Evolutionary conservation across 1,140 invertebrate genomes (phyloP).

Genomic region (Drosophila rhopaloa): DNA sequence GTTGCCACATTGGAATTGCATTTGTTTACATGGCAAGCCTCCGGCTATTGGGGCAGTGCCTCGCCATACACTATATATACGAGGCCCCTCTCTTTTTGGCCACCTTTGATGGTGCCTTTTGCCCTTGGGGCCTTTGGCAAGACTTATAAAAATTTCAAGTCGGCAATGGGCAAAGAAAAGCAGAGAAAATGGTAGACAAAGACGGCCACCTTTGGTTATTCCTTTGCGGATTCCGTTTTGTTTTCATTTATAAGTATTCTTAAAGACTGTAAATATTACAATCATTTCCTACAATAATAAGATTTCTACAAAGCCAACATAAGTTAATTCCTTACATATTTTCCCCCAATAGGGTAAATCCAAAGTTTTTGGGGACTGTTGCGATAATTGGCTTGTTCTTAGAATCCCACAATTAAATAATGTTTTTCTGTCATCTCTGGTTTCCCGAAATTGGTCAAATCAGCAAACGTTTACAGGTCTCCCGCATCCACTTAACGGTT

Average conservation of each 20-base stretch:
- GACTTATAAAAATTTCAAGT: constrained; percentile 70
- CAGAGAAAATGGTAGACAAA: constrained; percentile 37
- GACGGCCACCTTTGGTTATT: constrained; percentile 25
- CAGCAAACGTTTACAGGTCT: constrained; percentile 54
- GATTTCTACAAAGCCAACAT: no score
- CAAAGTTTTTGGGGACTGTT: no score
- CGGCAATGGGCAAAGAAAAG: constrained; percentile 29
- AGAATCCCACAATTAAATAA: constrained; percentile 30
- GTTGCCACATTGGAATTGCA: constrained; percentile 55
- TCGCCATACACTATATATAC: background rate
- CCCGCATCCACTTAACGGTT: constrained; percentile 69
- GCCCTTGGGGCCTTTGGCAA: constrained; percentile 44
- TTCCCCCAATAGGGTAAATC: no score
- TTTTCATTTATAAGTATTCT: constrained; percentile 2
- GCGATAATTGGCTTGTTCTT: background rate
- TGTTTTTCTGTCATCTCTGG: constrained; percentile 5
- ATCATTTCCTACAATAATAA: no score
- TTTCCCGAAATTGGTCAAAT: constrained; percentile 64
- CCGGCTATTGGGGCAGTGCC: constrained; percentile 58
- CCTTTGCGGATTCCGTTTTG: constrained; percentile 15
- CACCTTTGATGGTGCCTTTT: constrained; percentile 42
- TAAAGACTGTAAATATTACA: constrained; percentile 4
- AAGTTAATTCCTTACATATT: no score
- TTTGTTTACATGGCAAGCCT: constrained; percentile 62
- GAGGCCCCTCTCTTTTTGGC: constrained; percentile 21